Base-by-base conservation (phyloP, 1,140 invertebrate genomes). In the Ganaspis sp. region DNA sequence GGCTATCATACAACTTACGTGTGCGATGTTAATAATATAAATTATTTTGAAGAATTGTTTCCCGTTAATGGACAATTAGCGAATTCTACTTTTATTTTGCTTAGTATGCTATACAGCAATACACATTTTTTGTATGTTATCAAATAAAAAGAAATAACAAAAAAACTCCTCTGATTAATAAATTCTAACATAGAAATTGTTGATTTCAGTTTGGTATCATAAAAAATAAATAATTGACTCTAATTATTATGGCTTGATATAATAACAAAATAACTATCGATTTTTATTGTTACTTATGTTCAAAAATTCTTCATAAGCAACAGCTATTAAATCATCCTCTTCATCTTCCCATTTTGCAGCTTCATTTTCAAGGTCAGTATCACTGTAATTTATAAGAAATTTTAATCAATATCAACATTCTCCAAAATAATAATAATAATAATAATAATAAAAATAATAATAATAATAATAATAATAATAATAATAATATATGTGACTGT, bases 221-320 rank as follows among this genome's bases (percentile, higher is more conserved):
- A 64, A 12, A 64, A 64, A 64, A 64, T 64, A 64, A 64, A 64
- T 49, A 49, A 17, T n/a, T 49, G 15, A 49, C 45, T 49, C 45
- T n/a, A 49, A 49, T 17, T 49, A 49, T 64, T 34, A 64, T 64
- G 58, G 23, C 23, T 26, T 64, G 58, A 12, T 8, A n/a, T 5
- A 12, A 26, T 29, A 29, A n/a, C n/a, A n/a, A n/a, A 64, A 29
- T 64, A 64, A 29, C 58, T 64, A 64, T 64, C 58, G 58, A 26
- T 15, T 29, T 23, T n/a, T 58, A 23, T 58, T 58, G 23, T 64
- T 64, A 29, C 23, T 64, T 34, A 64, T 29, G n/a, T 86, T 88
- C 21, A 91, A 86, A 72, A 90, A 91, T 69, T 91, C 88, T 70
- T 90, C 89, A 19, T 86, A 91, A 73, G 89, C 89, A 9, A 76